A percentile compares a stretch with the other conserved stretches of the same genome.
Conservation (phyloP, 2,113 vertebrate genomes). For the Vidua macroura region DNA sequence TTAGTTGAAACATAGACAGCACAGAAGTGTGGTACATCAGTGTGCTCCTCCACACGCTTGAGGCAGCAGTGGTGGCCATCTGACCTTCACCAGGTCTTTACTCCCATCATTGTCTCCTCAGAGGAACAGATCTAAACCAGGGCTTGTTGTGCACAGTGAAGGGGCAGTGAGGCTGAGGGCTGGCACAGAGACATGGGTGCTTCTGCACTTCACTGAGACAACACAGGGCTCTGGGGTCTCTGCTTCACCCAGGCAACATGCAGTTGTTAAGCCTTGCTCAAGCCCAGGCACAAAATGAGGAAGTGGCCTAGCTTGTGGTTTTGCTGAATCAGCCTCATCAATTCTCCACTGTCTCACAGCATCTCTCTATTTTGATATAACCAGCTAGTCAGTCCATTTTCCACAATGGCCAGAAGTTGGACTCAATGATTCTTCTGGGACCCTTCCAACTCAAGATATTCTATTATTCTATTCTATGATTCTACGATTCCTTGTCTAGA, state of each 20-base stretch:
- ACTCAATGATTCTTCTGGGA: background rate
- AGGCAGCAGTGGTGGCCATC: background rate
- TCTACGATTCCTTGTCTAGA: background rate
- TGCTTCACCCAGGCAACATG: background rate
- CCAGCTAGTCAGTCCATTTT: background rate
- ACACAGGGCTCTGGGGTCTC: background rate
- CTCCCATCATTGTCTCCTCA: background rate
- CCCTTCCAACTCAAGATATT: background rate
- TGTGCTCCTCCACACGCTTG: background rate
- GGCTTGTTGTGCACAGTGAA: background rate
- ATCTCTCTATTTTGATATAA: background rate
- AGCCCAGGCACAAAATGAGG: background rate
- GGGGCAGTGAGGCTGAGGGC: background rate
- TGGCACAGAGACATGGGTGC: background rate
- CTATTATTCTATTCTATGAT: background rate
- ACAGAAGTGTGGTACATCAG: background rate
- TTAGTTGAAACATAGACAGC: background rate
- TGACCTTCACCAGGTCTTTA: background rate
- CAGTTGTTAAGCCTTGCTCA: background rate
- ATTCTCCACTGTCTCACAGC: background rate
- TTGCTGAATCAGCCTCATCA: background rate
- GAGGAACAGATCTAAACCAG: background rate
- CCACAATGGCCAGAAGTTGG: background rate
- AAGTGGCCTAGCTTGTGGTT: background rate
- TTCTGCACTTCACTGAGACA: background rate